Evolutionary conservation across 1,140 invertebrate genomes (phyloP).

Genomic region (Drosophila arizonae): DNA sequence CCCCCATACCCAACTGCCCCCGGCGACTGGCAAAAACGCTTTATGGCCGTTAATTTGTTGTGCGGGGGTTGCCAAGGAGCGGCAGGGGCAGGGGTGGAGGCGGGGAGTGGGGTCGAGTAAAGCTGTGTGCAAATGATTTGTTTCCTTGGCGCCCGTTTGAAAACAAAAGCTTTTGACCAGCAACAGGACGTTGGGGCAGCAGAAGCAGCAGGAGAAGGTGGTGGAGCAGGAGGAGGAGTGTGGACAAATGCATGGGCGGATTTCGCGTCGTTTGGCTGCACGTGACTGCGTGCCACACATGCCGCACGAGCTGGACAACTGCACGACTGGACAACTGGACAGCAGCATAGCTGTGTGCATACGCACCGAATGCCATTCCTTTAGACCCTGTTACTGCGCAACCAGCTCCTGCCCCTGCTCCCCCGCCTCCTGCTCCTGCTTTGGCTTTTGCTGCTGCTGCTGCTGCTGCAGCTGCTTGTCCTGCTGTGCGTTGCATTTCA

Average conservation of each 20-base stretch:
- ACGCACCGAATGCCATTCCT: slow-evolving; percentile 36
- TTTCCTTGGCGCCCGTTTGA: slow-evolving; percentile 77
- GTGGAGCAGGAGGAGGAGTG: background rate
- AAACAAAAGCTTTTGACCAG: slow-evolving; percentile 73
- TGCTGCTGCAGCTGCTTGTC: background rate
- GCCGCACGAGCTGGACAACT: slow-evolving; percentile 33
- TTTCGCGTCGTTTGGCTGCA: slow-evolving; percentile 49
- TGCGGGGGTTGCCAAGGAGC: slow-evolving; percentile 16
- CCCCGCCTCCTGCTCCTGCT: background rate
- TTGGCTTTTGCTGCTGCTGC: slow-evolving; percentile 24
- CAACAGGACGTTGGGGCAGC: slow-evolving; percentile 33
- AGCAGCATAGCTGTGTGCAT: slow-evolving; percentile 32
- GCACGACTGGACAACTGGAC: background rate
- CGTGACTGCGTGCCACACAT: slow-evolving; percentile 76
- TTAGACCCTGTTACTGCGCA: background rate
- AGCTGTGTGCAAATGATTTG: slow-evolving; percentile 77
- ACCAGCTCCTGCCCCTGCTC: background rate
- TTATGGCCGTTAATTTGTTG: slow-evolving; percentile 80
- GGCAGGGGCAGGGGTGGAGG: background rate
- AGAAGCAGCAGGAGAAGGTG: background rate
- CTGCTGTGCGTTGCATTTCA: slow-evolving; percentile 65
- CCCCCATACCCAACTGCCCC: slow-evolving; percentile 6
- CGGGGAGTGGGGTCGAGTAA: background rate
- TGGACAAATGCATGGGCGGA: slow-evolving; percentile 18
- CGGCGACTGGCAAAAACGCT: slow-evolving; percentile 58